phyloP scores from a whole-genome alignment of 1,140 invertebrate genomes.

The Drosophila parabipectinata region DNA sequence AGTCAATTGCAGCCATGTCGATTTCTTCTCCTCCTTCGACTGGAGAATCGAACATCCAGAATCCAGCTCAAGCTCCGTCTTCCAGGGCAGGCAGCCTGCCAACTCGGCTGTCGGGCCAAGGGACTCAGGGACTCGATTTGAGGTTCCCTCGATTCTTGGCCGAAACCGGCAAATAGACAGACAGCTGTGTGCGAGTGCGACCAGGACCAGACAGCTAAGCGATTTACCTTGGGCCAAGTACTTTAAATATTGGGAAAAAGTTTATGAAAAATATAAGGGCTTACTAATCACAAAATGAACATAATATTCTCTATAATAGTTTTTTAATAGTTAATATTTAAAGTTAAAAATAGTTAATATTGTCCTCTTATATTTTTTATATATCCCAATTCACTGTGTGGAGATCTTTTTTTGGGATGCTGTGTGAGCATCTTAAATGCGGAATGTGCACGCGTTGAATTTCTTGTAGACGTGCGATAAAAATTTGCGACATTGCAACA shows the following conservation, averaged over 20 bases:
- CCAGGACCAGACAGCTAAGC: conserved; percentile 21
- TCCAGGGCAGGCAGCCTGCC: conserved; percentile 34
- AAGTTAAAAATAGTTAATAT: too few species aligned
- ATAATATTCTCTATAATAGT: not conserved
- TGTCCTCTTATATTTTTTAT: not conserved
- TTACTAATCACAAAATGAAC: too few species aligned
- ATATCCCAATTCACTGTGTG: conserved; percentile 11
- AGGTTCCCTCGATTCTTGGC: conserved; percentile 29
- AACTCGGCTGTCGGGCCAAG: conserved; percentile 25
- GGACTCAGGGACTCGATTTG: conserved; percentile 2
- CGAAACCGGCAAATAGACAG: conserved; percentile 65
- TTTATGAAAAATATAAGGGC: too few species aligned
- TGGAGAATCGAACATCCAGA: conserved; percentile 2
- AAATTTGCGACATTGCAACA: conserved; percentile 83
- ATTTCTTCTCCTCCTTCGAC: conserved; percentile 17
- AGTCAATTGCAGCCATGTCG: conserved; percentile 73
- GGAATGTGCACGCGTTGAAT: conserved; percentile 82
- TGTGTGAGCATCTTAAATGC: conserved; percentile 69
- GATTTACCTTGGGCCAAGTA: conserved; percentile 37
- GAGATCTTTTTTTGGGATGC: conserved; percentile 46
- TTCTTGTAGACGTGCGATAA: conserved; percentile 83
- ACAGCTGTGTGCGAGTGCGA: conserved; percentile 69
- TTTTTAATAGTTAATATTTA: too few species aligned
- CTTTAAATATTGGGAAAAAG: not conserved
- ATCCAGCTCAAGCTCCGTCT: conserved; percentile 17